These are phyloP conservation scores for Pecten maximus DNA, from an alignment of 2,888 invertebrate genomes.

Conservation along the genomic window DNA sequence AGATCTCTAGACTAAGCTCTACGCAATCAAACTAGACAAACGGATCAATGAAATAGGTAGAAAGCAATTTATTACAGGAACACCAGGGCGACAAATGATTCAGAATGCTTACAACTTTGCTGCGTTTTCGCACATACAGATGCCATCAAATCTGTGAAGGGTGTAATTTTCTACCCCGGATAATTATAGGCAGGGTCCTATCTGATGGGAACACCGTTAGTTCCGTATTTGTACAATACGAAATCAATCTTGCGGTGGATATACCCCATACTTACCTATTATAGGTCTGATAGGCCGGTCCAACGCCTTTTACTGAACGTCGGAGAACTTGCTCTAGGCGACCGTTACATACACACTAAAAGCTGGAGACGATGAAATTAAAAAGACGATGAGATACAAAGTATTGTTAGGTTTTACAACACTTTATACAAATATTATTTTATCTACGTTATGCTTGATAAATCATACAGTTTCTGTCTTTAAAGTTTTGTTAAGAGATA, in stretches of 20 bases:
- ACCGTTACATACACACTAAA: background rate
- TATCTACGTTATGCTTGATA: slow-evolving; percentile 13
- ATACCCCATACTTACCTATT: slow-evolving; percentile 17
- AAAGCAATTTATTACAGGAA: background rate
- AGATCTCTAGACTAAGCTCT: background rate
- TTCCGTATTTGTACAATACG: slow-evolving; percentile 29
- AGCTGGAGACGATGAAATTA: background rate
- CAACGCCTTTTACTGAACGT: background rate
- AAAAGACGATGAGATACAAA: background rate
- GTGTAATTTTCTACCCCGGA: slow-evolving; percentile 25
- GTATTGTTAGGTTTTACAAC: background rate
- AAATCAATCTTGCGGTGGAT: slow-evolving; percentile 25
- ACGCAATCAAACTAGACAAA: background rate
- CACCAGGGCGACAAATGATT: background rate
- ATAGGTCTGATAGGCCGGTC: background rate
- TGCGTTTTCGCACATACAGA: background rate
- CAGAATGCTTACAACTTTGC: background rate
- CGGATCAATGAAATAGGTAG: background rate
- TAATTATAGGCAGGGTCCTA: background rate
- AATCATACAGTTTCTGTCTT: background rate
- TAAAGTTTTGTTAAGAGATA: background rate
- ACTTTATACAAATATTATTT: background rate
- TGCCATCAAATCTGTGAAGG: background rate
- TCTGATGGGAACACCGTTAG: slow-evolving; percentile 29
- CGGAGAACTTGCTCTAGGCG: background rate